A percentile compares a stretch with the other conserved stretches of the same genome.
Evolutionary conservation across 2,113 vertebrate genomes (phyloP).

Genomic region (Neopipo cinnamomea): DNA sequence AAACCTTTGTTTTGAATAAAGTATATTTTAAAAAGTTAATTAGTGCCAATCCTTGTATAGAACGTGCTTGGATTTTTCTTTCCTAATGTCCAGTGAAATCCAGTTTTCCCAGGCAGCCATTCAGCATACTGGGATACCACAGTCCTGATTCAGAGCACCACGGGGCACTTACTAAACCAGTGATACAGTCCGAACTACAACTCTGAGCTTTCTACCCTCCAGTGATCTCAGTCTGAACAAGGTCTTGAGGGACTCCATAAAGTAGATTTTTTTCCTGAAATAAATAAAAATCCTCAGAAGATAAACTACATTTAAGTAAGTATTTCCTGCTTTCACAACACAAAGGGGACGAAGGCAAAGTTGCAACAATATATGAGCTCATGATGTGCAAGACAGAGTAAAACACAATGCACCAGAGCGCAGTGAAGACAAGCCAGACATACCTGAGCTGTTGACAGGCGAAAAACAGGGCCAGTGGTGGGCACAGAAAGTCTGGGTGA

Average conservation of each 20-base stretch:
- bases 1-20: background rate
- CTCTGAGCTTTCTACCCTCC: background rate
- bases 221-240: background rate
- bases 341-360: background rate
- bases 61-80: background rate
- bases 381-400: background rate
- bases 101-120: background rate
- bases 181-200: background rate
- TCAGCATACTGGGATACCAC: background rate
- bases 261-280: background rate
- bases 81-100: background rate
- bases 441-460: constrained; percentile 84
- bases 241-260: background rate
- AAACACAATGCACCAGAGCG: background rate
- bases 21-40: background rate
- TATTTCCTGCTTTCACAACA: background rate
- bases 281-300: background rate
- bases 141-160: background rate
- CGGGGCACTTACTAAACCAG: background rate
- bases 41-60: background rate
- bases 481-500: constrained; percentile 80
- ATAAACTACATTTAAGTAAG: background rate
- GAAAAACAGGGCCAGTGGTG: constrained; percentile 78
- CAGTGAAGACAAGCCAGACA: background rate
- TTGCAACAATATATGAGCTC: background rate